A percentile compares a stretch with the other conserved stretches of the same genome.
phyloP scores from a whole-genome alignment of 53 echinoderm and acorn worm genomes.

The Echinometra lucunter region DNA sequence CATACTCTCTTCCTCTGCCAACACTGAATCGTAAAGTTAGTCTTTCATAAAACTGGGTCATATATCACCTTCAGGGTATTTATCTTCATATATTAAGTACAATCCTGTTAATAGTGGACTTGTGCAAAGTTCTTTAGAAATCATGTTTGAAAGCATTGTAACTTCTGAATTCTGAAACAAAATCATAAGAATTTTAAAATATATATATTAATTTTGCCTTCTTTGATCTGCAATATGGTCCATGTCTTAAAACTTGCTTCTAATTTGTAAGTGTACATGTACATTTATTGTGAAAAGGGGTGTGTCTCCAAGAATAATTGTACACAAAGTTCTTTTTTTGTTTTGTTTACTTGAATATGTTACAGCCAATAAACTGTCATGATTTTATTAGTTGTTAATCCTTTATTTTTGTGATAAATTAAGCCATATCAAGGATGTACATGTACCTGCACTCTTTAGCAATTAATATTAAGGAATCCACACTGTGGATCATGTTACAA shows the following conservation, averaged over 20 bases:
- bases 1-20: conserved; percentile 11
- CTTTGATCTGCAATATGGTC: too few relatives aligned
- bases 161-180: too few relatives aligned
- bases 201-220: too few relatives aligned
- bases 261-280: background rate
- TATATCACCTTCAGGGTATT: conserved; percentile 47
- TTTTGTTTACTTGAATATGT: background rate
- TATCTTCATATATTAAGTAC: background rate
- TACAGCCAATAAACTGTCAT: background rate
- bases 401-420: too few relatives aligned
- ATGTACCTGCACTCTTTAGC: background rate
- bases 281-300: too few relatives aligned
- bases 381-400: background rate
- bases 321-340: background rate
- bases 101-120: background rate
- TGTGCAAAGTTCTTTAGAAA: background rate
- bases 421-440: background rate
- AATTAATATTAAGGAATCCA: background rate
- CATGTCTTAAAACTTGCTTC: too few relatives aligned
- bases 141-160: too few relatives aligned
- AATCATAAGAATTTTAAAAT: too few relatives aligned
- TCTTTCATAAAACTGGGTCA: conserved; percentile 48
- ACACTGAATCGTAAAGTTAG: conserved; percentile 1
- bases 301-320: background rate
- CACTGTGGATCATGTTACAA: background rate